Evolutionary conservation across 2,888 invertebrate species (phyloP), one percentile per base, ranked within the genome.

Genomic region (Rhagonycha fulva): DNA sequence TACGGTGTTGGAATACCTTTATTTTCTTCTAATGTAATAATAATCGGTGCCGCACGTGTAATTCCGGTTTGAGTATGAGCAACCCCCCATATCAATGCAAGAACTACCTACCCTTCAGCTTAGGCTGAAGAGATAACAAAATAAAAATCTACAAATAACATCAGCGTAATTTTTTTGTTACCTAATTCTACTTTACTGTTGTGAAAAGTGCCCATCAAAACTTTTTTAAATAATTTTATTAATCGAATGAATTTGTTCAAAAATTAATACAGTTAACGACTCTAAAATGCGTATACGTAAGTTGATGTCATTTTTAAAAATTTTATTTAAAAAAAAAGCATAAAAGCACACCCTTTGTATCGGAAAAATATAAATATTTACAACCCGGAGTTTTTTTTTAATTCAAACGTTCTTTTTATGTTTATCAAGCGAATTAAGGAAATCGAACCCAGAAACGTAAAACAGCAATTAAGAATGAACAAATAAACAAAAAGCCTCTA

Each of bases 401-500:
- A 76, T 28, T 71, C 73, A 74, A 74, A 76, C 76, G 71, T 69
- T 76, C 74, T 68, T 71, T 76, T 74, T 76, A 71, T 76, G 74
- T 76, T 76, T 76, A 76, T 74, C 74, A 76, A 76, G 71, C 73
- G 74, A 76, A 74, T 76, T 76, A 77, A 77, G 75, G 77, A 77
- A 77, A 77, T 72, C 75, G 72, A 77, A 72, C 72, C 77, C 72
- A 77, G 77, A 72, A 77, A 75, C 72, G 72, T 75, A 75, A 72
- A 74, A 77, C 77, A 75, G 75, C 75, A 77, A 77, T 77, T 77
- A 77, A 77, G 77, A 75, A 75, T 73, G 75, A 77, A 75, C 77
- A 77, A 77, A 77, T 75, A 77, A 75, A 77, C 75, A 75, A 77
- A 77, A 77, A 77, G 74, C 77, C 72, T 77, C 77, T 66, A 61